These are phyloP conservation scores for Hippocampus barbouri DNA, from an alignment of 2,113 vertebrate species.

Conservation along the genomic window DNA sequence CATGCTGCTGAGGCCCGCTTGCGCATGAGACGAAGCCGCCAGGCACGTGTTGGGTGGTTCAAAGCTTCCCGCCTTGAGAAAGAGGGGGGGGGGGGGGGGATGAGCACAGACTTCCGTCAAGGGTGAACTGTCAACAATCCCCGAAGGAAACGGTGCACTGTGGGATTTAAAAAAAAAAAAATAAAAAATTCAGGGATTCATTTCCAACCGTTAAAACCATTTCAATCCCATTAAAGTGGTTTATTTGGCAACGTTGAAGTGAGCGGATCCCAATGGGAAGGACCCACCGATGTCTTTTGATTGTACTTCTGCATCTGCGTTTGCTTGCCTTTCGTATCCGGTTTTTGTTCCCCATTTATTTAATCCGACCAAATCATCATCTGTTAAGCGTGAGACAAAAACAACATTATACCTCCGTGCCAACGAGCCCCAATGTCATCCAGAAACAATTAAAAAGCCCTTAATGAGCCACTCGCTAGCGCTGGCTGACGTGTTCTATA, in stretches of 20 bases:
- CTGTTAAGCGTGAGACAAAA: background rate
- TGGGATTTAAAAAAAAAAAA: no score
- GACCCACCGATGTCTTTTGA: no score
- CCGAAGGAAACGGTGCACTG: no score
- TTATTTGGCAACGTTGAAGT: no score
- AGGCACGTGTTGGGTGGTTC: constrained; percentile 49
- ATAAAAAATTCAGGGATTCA: no score
- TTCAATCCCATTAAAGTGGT: no score
- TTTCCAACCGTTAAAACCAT: no score
- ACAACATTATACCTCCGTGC: background rate
- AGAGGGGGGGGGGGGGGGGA: constrained; percentile 25
- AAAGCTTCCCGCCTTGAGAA: constrained; percentile 31
- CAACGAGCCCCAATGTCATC: background rate
- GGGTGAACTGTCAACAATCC: no score
- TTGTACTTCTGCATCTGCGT: background rate
- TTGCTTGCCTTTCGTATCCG: rapidly evolving
- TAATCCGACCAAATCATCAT: background rate
- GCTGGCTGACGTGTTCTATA: background rate
- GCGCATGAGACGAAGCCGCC: constrained; percentile 14
- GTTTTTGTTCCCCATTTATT: background rate
- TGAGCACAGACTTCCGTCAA: background rate
- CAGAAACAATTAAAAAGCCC: constrained; percentile 6
- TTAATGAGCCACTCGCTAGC: constrained; percentile 3
- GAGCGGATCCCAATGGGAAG: no score
- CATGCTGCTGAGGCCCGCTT: constrained; percentile 43